phyloP scores from a whole-genome alignment of 2,797 vertebrate genomes.

The Aratinga solstitialis region DNA sequence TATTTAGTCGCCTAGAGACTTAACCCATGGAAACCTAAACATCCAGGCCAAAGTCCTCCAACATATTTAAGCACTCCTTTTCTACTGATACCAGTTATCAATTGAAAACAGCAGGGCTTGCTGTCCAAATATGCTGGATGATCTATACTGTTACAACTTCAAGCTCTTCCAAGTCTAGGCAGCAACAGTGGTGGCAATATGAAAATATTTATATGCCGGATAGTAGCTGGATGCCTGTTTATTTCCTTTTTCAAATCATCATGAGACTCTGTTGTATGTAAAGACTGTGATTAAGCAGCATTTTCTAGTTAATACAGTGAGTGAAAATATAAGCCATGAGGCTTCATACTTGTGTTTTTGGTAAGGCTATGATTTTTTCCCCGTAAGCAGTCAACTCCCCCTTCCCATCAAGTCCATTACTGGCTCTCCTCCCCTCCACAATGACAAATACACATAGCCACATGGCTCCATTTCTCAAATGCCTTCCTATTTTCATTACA shows the following conservation, averaged over 20 bases:
- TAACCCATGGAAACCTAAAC: neutral
- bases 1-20: neutral
- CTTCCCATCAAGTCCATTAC: neutral
- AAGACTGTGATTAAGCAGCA: neutral
- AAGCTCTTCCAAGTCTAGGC: neutral
- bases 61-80: neutral
- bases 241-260: neutral
- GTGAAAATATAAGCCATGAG: neutral
- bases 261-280: neutral
- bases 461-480: rapidly evolving
- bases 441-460: rapidly evolving
- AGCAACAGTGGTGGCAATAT: neutral
- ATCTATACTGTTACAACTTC: neutral
- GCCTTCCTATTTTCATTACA: rapidly evolving
- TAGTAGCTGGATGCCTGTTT: neutral
- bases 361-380: neutral
- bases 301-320: neutral
- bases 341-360: neutral
- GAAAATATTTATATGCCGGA: neutral
- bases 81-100: neutral
- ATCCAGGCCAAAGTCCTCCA: neutral
- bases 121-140: neutral
- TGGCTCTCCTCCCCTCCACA: rapidly evolving
- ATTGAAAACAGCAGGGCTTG: neutral
- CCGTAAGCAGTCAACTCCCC: neutral